Evolutionary conservation across 2,113 vertebrate species (phyloP).

Genomic region (Leucoraja erinaceus): DNA sequence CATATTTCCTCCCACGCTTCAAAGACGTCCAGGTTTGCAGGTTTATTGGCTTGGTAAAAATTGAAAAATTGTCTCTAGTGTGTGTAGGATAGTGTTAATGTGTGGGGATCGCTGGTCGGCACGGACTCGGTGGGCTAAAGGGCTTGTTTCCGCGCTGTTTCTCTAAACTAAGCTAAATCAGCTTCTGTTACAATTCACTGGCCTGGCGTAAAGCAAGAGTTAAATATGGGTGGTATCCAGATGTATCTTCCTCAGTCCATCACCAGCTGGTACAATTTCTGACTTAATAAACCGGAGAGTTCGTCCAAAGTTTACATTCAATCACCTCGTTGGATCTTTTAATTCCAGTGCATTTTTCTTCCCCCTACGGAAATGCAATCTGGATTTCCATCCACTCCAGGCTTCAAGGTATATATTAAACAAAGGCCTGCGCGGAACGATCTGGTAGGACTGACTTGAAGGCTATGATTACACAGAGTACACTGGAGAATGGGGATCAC

Average conservation of each 20-base stretch:
- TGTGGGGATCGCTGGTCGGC: too few species aligned
- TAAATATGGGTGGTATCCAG: neutral
- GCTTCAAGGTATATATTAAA: neutral
- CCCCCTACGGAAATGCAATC: neutral
- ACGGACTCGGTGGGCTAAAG: too few species aligned
- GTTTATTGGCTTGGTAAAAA: too few species aligned
- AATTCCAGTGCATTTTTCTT: neutral
- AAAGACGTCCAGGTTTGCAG: too few species aligned
- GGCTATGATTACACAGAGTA: neutral
- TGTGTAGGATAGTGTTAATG: too few species aligned
- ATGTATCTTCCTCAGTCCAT: neutral
- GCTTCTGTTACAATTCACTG: neutral
- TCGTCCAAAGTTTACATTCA: neutral
- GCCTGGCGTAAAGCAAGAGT: neutral
- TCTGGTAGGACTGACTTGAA: neutral
- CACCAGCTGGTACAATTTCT: neutral
- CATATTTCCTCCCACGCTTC: too few species aligned
- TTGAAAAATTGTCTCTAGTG: too few species aligned
- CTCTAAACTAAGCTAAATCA: neutral
- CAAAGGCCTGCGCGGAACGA: neutral
- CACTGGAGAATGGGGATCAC: neutral
- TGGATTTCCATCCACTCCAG: neutral
- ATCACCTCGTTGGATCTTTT: neutral
- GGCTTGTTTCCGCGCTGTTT: too few species aligned
- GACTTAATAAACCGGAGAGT: neutral